These are phyloP conservation scores for Cardinalis cardinalis DNA, from an alignment of 2,113 vertebrate genomes.

Conservation along the genomic window DNA sequence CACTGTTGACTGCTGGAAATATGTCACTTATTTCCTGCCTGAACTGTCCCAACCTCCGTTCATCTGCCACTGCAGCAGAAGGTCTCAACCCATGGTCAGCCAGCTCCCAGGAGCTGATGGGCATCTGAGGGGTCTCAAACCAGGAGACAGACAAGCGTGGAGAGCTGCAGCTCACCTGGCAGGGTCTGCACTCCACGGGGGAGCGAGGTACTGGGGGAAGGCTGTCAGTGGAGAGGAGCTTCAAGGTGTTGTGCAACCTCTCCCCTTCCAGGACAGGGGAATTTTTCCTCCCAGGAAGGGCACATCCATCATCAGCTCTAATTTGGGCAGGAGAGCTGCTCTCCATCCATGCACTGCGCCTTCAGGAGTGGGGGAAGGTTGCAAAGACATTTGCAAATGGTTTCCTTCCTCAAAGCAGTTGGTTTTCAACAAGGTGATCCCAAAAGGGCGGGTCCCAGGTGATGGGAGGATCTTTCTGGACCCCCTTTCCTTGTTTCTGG, in stretches of 20 bases:
- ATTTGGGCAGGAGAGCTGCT: not conserved
- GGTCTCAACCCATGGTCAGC: not conserved
- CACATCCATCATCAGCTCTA: not conserved
- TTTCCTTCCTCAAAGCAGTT: not conserved
- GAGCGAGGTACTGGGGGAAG: not conserved
- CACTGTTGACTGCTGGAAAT: not conserved
- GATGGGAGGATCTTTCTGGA: not conserved
- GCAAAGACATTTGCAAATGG: not conserved
- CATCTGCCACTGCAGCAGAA: not conserved
- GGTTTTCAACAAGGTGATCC: not conserved
- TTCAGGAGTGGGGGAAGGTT: not conserved
- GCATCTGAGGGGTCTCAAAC: not conserved
- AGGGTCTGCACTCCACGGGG: not conserved
- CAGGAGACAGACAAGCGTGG: not conserved
- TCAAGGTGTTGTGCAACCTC: not conserved
- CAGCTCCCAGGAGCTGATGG: not conserved
- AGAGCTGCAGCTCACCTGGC: not conserved
- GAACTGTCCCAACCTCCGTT: not conserved
- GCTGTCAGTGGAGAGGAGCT: not conserved
- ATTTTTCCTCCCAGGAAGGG: not conserved
- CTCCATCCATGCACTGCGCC: not conserved
- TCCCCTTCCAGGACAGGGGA: not conserved
- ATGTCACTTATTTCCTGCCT: slow-evolving; percentile 48
- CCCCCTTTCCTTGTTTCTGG: not conserved
- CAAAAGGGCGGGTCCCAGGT: not conserved